Conservation (phyloP, 2,113 vertebrate species). For the Catagonus wagneri region DNA sequence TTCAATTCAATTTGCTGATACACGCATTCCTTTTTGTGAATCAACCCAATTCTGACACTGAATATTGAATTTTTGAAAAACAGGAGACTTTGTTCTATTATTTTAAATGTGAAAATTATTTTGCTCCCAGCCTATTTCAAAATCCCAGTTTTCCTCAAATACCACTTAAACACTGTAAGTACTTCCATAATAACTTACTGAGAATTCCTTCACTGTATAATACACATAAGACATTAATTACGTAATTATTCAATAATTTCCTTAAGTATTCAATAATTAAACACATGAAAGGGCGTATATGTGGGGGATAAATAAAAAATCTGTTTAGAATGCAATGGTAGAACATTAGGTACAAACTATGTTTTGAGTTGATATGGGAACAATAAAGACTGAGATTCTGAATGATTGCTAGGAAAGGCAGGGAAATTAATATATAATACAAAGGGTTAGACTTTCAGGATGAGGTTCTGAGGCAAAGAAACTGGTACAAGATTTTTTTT, state of each 20-base stretch:
- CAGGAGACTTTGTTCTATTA: constrained; percentile 26
- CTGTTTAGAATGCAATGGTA: background rate
- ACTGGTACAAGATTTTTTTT: background rate
- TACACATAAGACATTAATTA: background rate
- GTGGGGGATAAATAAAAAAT: background rate
- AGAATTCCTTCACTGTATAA: constrained; percentile 3
- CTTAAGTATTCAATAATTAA: background rate
- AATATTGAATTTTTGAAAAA: constrained; percentile 52
- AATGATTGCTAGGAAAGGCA: background rate
- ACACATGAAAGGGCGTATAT: background rate
- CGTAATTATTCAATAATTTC: background rate
- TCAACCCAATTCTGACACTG: background rate
- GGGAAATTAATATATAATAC: background rate
- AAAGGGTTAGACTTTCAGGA: background rate
- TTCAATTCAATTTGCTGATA: constrained; percentile 52
- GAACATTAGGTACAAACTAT: background rate
- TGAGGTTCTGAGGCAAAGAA: background rate
- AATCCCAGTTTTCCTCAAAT: background rate
- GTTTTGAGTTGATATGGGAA: constrained; percentile 27
- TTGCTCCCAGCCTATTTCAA: background rate
- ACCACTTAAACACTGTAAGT: background rate
- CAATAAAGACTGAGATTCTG: background rate
- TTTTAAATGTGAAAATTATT: constrained; percentile 52
- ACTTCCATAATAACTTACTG: background rate
- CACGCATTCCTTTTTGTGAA: constrained; percentile 26